phyloP scores from a whole-genome alignment of 2,113 vertebrate species.

The Paradoxurus hermaphroditus region DNA sequence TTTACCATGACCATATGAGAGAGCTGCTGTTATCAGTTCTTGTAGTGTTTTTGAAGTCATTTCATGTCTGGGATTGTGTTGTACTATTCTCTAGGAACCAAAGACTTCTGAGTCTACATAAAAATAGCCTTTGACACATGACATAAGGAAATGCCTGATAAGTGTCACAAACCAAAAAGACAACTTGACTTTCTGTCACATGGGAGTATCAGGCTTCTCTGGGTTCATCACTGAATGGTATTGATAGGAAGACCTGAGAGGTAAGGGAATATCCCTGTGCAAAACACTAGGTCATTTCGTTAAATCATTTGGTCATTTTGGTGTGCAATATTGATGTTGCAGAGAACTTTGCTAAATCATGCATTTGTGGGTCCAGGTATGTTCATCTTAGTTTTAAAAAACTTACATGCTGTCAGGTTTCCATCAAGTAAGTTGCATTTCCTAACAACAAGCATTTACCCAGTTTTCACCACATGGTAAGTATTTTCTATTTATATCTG shows the following conservation, averaged over 20 bases:
- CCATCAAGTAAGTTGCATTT: not conserved
- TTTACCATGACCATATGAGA: not conserved
- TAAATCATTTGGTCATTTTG: not conserved
- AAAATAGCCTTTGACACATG: constrained; percentile 45
- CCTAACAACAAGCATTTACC: not conserved
- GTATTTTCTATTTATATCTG: not conserved
- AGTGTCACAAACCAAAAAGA: constrained; percentile 52
- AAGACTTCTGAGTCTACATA: constrained; percentile 17
- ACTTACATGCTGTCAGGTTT: not conserved
- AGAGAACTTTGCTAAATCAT: not conserved
- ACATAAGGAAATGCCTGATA: constrained; percentile 53
- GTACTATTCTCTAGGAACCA: constrained; percentile 40
- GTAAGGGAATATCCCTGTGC: not conserved
- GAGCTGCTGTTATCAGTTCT: not conserved
- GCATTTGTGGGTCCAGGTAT: not conserved
- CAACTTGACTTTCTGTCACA: constrained; percentile 8
- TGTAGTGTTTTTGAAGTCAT: constrained; percentile 20
- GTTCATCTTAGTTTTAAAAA: not conserved
- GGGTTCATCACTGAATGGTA: not conserved
- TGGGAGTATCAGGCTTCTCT: not conserved
- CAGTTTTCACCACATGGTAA: not conserved
- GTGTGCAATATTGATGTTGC: not conserved
- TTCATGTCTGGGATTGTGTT: constrained; percentile 38
- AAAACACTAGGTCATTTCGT: not conserved
- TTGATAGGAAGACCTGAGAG: not conserved